Evolutionary conservation across 2,888 invertebrate species (phyloP), one percentile per base, ranked within the genome.

Genomic region (Drosophila ustulata): DNA sequence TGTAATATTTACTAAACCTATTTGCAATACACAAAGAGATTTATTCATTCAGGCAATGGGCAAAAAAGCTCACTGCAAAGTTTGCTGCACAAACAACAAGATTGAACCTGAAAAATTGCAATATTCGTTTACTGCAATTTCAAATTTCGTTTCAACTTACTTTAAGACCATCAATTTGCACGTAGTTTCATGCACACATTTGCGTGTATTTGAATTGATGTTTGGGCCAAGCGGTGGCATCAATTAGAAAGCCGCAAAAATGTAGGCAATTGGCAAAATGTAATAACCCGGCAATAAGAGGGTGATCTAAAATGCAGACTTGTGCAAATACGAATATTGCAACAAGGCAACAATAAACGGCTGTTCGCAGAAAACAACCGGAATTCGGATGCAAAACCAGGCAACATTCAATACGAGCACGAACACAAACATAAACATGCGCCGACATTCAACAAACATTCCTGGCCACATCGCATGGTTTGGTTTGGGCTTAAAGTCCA

Each of bases 401-500:
- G 32, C 30, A 53, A 1, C 18, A 53, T 53, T 6, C 28, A 11
- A 13, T 41, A 55, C 30, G 18, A 18, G 26, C 23, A 45, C 49
- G 32, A 59, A 45, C 50, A 43, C 53, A 76, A 73, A 77, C 73
- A 77, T 72, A 41, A 65, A 65, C 55, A 77, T 56, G 30, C 26
- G 41, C 23, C 37, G 11, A 23, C 61, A 53, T 46, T 61, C 49
- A 5, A 52, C 80, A 86, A 83, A 80, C 81, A 72, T 66, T 80
- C 30, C 50, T 52, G 51, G 55, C 74, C 70, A 55, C 59, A 53
- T 46, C 59, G 59, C 51, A 63, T 63, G 52, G 37, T 37, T 11
- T 30, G 30, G 70, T 49, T 69, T 52, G 46, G 58, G 85, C 80
- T 82, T 82, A 69, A 82, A 82, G 88, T 75, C 82, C 61, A 52